A percentile compares a stretch with the other conserved stretches of the same genome.
phyloP scores from a whole-genome alignment of 2,888 invertebrate genomes.

The Paralinhomoeus sp. region DNA sequence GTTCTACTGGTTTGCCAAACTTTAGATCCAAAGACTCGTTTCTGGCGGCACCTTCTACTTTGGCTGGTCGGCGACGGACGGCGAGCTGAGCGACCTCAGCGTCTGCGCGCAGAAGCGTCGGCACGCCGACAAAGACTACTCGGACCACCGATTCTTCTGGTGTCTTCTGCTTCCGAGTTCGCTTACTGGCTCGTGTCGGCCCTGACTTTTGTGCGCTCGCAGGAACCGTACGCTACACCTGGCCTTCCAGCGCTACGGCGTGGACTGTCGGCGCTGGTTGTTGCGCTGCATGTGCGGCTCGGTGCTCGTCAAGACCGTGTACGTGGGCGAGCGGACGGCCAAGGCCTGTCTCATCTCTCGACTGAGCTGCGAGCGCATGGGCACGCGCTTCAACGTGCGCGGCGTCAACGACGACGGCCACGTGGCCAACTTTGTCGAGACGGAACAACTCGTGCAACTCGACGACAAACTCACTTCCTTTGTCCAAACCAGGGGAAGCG shows the following conservation, averaged over 20 bases:
- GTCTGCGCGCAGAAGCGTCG: constrained; percentile 71
- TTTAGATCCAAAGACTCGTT: constrained; percentile 48
- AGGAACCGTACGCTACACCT: constrained; percentile 84
- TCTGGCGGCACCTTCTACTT: constrained; percentile 98
- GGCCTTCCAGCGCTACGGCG: constrained; percentile 67
- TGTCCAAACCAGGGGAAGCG: constrained; percentile 61
- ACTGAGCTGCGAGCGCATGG: constrained; percentile 86
- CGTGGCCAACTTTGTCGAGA: constrained; percentile 99
- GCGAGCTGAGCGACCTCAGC: constrained; percentile 59
- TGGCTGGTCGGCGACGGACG: constrained; percentile 44
- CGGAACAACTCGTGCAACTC: too few species aligned
- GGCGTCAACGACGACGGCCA: constrained; percentile 98
- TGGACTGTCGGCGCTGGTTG: constrained; percentile 72
- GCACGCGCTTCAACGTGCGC: constrained; percentile 85
- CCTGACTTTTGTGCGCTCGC: constrained; percentile 6
- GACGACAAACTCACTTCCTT: background rate
- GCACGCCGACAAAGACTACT: constrained; percentile 36
- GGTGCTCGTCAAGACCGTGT: constrained; percentile 89
- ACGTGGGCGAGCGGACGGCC: constrained; percentile 71
- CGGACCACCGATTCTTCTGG: constrained; percentile 95
- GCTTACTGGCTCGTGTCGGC: too few species aligned
- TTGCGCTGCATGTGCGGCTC: constrained; percentile 89
- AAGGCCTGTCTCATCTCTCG: constrained; percentile 81
- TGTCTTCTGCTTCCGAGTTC: too few species aligned
- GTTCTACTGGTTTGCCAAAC: constrained; percentile 1